Evolutionary conservation across 1,140 invertebrate genomes (phyloP).

Genomic region (Lucilia sericata): DNA sequence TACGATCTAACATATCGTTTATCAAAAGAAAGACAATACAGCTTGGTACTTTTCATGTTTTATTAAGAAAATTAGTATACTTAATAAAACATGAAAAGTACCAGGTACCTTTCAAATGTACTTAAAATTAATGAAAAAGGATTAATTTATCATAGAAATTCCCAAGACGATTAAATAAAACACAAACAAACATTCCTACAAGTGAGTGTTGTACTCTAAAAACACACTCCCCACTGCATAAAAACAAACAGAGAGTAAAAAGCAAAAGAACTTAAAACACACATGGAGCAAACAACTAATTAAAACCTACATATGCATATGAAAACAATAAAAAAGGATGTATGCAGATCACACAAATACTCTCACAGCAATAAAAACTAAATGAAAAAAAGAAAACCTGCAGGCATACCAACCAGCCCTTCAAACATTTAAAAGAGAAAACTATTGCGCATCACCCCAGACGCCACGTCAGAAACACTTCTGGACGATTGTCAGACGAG

Average conservation of each 20-base stretch:
- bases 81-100: too few species aligned
- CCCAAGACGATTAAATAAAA: not conserved
- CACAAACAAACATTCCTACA: not conserved
- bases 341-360: not conserved
- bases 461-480: too few species aligned
- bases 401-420: slow-evolving; percentile 25
- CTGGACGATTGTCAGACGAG: too few species aligned
- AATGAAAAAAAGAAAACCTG: not conserved
- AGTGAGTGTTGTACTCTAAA: not conserved
- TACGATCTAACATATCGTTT: too few species aligned
- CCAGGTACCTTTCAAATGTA: not conserved
- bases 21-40: too few species aligned
- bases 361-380: not conserved
- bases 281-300: not conserved
- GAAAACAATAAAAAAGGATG: not conserved
- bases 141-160: slow-evolving; percentile 12
- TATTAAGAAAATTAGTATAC: too few species aligned
- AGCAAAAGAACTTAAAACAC: not conserved
- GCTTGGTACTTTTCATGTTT: too few species aligned
- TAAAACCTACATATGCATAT: not conserved
- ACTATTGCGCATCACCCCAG: too few species aligned
- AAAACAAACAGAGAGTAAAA: not conserved
- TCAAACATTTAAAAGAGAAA: too few species aligned
- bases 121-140: not conserved
- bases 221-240: not conserved